These are phyloP conservation scores for Gnatocerus cornutus DNA, from an alignment of 2,888 invertebrate species.

Conservation along the genomic window DNA sequence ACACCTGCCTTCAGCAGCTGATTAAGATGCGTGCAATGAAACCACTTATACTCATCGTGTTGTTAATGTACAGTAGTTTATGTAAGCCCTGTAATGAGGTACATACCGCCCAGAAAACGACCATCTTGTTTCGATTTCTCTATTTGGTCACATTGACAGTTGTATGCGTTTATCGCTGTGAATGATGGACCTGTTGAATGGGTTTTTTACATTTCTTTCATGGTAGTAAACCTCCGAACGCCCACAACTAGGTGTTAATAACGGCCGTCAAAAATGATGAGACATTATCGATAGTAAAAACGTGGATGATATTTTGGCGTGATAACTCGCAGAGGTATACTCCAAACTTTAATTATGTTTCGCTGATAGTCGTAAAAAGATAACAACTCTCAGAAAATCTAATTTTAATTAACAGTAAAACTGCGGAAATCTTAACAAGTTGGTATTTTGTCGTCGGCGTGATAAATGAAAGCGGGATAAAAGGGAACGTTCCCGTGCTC, in stretches of 20 bases:
- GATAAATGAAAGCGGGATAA: conserved; percentile 23
- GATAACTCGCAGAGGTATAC: neutral
- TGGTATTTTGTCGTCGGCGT: conserved; percentile 5
- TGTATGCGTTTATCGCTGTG: conserved; percentile 6
- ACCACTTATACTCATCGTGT: conserved; percentile 35
- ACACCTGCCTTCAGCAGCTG: conserved; percentile 40
- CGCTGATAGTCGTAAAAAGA: conserved; percentile 2
- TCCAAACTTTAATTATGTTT: conserved; percentile 12
- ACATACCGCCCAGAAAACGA: too few species aligned
- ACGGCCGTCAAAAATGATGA: neutral
- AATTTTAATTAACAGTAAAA: conserved; percentile 27
- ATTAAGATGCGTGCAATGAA: conserved; percentile 42
- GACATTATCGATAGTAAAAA: neutral
- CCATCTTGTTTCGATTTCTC: too few species aligned
- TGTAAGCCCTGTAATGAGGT: conserved; percentile 19
- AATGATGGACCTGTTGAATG: conserved; percentile 43
- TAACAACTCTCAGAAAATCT: conserved; percentile 19
- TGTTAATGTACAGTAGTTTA: conserved; percentile 13
- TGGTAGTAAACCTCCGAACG: conserved; percentile 14
- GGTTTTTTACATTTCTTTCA: conserved; percentile 22
- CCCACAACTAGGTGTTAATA: conserved; percentile 32
- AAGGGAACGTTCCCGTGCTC: conserved; percentile 18
- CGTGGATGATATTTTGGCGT: neutral
- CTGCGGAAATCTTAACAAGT: conserved; percentile 19
- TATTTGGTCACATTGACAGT: too few species aligned